A percentile compares a stretch with the other conserved stretches of the same genome.
Evolutionary conservation across 2,113 vertebrate genomes (phyloP).

Genomic region (Oryzias woworae): DNA sequence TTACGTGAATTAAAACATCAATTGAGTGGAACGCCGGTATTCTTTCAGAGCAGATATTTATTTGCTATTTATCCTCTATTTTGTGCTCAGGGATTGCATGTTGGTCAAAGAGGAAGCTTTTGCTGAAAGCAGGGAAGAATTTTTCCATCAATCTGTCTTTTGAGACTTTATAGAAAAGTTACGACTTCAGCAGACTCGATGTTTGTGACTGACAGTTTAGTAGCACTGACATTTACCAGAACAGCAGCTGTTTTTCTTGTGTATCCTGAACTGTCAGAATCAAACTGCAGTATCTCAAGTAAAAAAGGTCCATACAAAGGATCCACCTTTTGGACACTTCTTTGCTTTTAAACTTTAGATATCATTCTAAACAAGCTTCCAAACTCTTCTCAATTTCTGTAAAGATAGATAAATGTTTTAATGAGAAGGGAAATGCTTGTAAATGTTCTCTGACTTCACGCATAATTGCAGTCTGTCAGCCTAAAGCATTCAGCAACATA

Average conservation of each 20-base stretch:
- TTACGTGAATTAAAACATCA: conserved; percentile 23
- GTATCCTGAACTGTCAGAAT: conserved; percentile 18
- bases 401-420: conserved; percentile 76
- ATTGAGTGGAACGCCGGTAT: conserved; percentile 21
- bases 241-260: conserved; percentile 10
- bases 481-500: conserved; percentile 73
- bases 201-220: conserved; percentile 19
- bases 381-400: conserved; percentile 34
- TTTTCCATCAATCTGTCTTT: conserved; percentile 8
- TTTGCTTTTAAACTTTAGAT: conserved; percentile 1
- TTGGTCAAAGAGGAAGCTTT: neutral
- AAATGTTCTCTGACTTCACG: conserved; percentile 67
- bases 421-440: conserved; percentile 75
- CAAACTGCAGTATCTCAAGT: no score
- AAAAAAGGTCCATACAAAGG: no score
- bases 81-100: neutral
- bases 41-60: conserved; percentile 11
- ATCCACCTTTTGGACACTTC: no score
- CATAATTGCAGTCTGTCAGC: conserved; percentile 77
- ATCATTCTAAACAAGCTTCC: conserved; percentile 11
- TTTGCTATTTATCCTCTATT: conserved; percentile 6
- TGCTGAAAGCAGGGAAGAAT: neutral
- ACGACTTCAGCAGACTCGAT: conserved; percentile 10
- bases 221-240: conserved; percentile 52
- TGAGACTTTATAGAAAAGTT: neutral